Conservation (phyloP, 2,113 vertebrate genomes). For the Phrynosoma blainvillii region DNA sequence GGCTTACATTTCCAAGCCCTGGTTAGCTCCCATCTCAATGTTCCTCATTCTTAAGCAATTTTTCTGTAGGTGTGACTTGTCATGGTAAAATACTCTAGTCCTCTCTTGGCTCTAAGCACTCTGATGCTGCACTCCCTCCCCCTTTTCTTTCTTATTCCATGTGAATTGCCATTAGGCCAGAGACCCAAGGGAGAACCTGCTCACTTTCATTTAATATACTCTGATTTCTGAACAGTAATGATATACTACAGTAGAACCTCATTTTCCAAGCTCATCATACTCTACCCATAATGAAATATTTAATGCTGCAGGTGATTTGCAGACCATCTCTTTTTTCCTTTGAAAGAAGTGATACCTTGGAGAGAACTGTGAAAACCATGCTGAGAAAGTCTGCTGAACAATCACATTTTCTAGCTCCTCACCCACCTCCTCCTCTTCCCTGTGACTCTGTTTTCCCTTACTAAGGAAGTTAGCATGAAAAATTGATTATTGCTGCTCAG, state of each 20-base stretch:
- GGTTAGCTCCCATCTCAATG: no score
- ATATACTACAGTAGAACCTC: slow-evolving; percentile 54
- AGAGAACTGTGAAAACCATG: slow-evolving; percentile 58
- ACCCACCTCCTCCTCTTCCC: slow-evolving; percentile 1
- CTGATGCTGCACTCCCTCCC: slow-evolving; percentile 19
- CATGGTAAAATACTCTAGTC: background rate
- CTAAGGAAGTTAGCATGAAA: slow-evolving; percentile 50
- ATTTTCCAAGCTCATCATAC: slow-evolving; percentile 52
- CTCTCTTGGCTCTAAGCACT: background rate
- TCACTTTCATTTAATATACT: slow-evolving; percentile 60
- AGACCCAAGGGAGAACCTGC: slow-evolving; percentile 27
- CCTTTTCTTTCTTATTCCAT: slow-evolving; percentile 25
- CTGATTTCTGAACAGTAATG: slow-evolving; percentile 52
- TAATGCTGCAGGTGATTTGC: slow-evolving; percentile 62
- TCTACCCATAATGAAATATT: slow-evolving; percentile 69
- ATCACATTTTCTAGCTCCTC: slow-evolving; percentile 46
- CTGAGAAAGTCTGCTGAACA: slow-evolving; percentile 65
- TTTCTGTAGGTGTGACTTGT: background rate
- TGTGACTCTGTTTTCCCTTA: slow-evolving; percentile 41
- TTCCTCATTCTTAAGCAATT: no score
- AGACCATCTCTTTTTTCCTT: slow-evolving; percentile 45
- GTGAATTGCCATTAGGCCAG: slow-evolving; percentile 57
- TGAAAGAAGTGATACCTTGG: slow-evolving; percentile 50
- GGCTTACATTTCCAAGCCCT: no score
- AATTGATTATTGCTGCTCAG: slow-evolving; percentile 49